phyloP scores from a whole-genome alignment of 2,797 vertebrate species.

The Lindbergichthys nudifrons region DNA sequence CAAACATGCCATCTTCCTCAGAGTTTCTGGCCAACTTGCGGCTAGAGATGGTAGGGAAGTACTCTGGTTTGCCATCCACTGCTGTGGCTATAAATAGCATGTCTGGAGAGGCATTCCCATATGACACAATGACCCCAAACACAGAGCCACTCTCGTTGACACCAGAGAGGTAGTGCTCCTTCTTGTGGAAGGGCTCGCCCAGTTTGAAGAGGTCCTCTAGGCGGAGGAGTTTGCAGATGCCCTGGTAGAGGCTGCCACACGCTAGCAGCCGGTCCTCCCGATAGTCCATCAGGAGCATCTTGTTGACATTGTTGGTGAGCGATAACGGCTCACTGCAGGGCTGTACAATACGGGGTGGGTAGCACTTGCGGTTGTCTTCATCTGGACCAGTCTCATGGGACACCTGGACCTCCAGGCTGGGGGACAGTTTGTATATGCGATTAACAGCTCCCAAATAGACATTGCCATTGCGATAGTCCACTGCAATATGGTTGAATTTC shows the following conservation, averaged over 20 bases:
- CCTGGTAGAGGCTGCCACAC: slow-evolving; percentile 97
- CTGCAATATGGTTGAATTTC: slow-evolving; percentile 96
- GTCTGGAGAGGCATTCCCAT: slow-evolving; percentile 91
- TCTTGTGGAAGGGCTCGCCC: slow-evolving; percentile 97
- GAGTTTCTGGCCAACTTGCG: slow-evolving; percentile 96
- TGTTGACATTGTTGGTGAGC: slow-evolving; percentile 97
- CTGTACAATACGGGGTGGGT: slow-evolving; percentile 97
- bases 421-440: slow-evolving; percentile 97
- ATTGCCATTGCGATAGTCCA: slow-evolving; percentile 95
- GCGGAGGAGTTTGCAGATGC: slow-evolving; percentile 96
- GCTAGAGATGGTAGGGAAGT: slow-evolving; percentile 98
- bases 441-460: slow-evolving; percentile 97
- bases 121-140: slow-evolving; percentile 97
- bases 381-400: slow-evolving; percentile 96
- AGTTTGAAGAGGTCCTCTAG: slow-evolving; percentile 98
- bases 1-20: slow-evolving; percentile 97
- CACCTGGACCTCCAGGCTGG: slow-evolving; percentile 90
- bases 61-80: slow-evolving; percentile 96
- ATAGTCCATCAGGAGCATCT: slow-evolving; percentile 98
- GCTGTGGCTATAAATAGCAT: slow-evolving; percentile 97
- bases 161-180: slow-evolving; percentile 98
- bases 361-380: slow-evolving; percentile 97
- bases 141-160: slow-evolving; percentile 97
- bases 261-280: slow-evolving; percentile 95
- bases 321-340: slow-evolving; percentile 94